Evolutionary conservation across 2,888 invertebrate genomes (phyloP), one percentile per base, ranked within the genome.

Genomic region (Melitaea athalia): DNA sequence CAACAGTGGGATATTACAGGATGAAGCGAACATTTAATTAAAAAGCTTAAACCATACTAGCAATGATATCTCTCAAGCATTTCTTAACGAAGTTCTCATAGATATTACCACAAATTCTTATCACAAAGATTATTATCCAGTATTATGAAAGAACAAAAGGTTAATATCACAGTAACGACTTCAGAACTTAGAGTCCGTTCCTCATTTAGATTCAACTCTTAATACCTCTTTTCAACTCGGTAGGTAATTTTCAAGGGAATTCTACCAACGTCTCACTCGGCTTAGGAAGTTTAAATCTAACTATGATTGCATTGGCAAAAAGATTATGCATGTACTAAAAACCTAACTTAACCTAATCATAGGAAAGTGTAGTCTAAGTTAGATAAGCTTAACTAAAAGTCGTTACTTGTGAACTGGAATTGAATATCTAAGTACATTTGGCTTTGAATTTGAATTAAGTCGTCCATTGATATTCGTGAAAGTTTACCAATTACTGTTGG

Each of bases 201-300:
- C 64, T 70, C 72, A 65, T 70, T 70, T 68, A 60, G 61, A 70
- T 72, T 15, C 50, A 68, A 70, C 67, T 70, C 67, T 69, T 72
- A 70, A 69, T 65, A 68, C 61, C 53, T 24, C 57, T 45, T 47
- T 57, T 33, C n/a, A 64, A 59, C 49, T 55, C 31, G 15, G 57
- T 38, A 33, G 55, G 55, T 57, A 57, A 57, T 57, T 17, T 38
- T 38, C 55, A 8, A 38, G 38, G 33, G 61, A 61, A 53, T 55
- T 55, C 61, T 47, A 31, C 15, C 15, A 17, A 24, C 49, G 45
- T 45, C 47, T 38, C 61, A 53, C 61, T 17, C 47, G 61, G 66
- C 38, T 55, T 55, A 61, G 24, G n/a, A 62, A 55, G 53, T 57
- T 57, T 57, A 8, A 57, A 15, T n/a, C 38, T 8, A 38, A 5